Base-by-base conservation (phyloP, 2,113 vertebrate species). In the Hemibagrus wyckioides region DNA sequence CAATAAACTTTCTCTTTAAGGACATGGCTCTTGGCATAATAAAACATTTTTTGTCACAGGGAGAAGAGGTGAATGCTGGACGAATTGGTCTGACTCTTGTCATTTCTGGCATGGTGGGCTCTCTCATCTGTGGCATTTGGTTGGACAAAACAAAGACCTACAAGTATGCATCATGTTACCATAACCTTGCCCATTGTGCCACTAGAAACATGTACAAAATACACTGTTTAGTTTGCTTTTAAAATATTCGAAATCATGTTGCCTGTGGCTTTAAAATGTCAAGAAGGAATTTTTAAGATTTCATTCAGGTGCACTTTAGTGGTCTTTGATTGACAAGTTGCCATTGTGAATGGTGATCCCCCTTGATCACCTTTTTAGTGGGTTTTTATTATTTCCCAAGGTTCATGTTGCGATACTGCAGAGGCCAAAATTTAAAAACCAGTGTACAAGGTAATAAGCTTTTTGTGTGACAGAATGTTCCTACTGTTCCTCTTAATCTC, bases 101-200 rank as follows among this genome's bases (percentile, higher is more conserved):
- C 86, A 91, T 98, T 6, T 93, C 97, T 1, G 98, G 98, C 69
- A 98, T 99, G 96, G 89, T 86, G 50, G 98, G 98, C 25, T 97
- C 98, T 23, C 93, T 99, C 88, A 93, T 99, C 91, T 96, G 97
- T 39, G 98, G 98, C 84, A 91, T 99, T 92, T 99, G 98, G 97
- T 94, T 99, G 93, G 98, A 99, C 93, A 97, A 93, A 94, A 97
- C 97, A 83, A 99, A 98, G 96, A 96, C 96, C 19, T 99, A 98
- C 96, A 99, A 97, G 98, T 99, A 96, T 96, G 96, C 77, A 39
- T 67, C 13, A 50, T 41, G 23, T 75, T 65, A 54, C 39, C 7
- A 56, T 41, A 81, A 36, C 17, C 17, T 6, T 77, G 15, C 2
- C 39, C 7, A 13, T 25, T n/a, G 44, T 77, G 25, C 13, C 25